phyloP scores from a whole-genome alignment of 2,797 vertebrate genomes.

The Cirrhinus mrigala region DNA sequence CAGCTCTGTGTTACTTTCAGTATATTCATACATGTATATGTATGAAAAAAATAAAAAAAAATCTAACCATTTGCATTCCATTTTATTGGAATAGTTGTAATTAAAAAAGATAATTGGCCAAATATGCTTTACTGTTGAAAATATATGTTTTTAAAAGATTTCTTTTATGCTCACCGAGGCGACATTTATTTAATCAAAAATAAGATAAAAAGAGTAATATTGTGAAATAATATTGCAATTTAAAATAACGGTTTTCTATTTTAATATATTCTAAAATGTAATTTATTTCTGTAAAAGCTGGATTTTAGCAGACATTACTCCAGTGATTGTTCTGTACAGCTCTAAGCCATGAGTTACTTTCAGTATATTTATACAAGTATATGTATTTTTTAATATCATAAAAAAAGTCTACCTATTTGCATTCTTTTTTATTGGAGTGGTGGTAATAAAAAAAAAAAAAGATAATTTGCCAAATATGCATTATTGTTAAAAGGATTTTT shows the following conservation, averaged over 20 bases:
- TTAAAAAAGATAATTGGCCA: too few relatives aligned
- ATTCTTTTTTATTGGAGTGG: too few relatives aligned
- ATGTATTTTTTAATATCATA: too few relatives aligned
- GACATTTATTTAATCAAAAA: background rate
- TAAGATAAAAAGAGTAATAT: background rate
- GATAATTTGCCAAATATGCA: too few relatives aligned
- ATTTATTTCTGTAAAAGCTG: background rate
- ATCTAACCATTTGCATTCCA: too few relatives aligned
- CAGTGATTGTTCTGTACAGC: background rate
- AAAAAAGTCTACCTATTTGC: too few relatives aligned
- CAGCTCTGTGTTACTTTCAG: background rate
- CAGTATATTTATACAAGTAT: background rate
- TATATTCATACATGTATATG: background rate
- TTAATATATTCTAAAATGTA: background rate
- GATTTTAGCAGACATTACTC: too few relatives aligned
- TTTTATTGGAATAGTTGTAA: too few relatives aligned
- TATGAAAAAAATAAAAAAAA: too few relatives aligned
- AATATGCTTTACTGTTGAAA: background rate
- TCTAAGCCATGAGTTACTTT: background rate
- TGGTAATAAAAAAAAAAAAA: too few relatives aligned
- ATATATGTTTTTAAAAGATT: background rate
- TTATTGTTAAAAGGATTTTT: too few relatives aligned
- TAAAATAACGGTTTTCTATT: background rate
- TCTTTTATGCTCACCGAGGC: background rate
- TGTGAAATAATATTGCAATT: background rate